phyloP scores from a whole-genome alignment of 2,888 invertebrate species.

The Disparrhopalites patrizii region DNA sequence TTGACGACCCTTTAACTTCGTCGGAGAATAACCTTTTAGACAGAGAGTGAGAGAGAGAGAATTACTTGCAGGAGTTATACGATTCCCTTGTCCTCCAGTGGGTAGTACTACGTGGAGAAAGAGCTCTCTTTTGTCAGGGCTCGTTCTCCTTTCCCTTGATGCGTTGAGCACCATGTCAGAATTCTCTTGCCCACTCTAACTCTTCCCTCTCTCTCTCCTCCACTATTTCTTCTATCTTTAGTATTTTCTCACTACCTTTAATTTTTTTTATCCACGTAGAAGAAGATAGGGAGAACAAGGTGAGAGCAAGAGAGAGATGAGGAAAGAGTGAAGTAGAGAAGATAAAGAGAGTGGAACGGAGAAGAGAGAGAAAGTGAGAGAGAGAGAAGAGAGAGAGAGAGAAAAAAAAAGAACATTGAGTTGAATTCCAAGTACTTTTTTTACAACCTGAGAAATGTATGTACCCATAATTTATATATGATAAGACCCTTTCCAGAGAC shows the following conservation, averaged over 20 bases:
- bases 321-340: too few relatives aligned
- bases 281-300: neutral
- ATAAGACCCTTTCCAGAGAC: constrained; percentile 9
- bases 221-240: neutral
- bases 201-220: neutral
- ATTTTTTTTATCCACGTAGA: neutral
- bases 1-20: neutral
- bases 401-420: constrained; percentile 1
- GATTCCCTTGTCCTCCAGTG: too few relatives aligned
- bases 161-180: neutral
- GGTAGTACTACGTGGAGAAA: too few relatives aligned
- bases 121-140: neutral
- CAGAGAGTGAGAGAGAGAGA: too few relatives aligned
- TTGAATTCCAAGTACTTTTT: constrained; percentile 24
- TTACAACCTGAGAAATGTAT: constrained; percentile 15
- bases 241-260: neutral
- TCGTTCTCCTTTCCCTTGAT: neutral
- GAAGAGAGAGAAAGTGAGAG: too few relatives aligned
- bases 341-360: constrained; percentile 1
- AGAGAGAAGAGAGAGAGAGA: constrained; percentile 1
- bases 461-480: constrained; percentile 15
- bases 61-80: neutral
- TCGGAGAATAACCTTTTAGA: constrained; percentile 3
- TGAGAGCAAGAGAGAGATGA: neutral
- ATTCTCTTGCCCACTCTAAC: constrained; percentile 7